These are phyloP conservation scores for Diglossa cyanea DNA, from an alignment of 2,797 vertebrate species.

Conservation along the genomic window DNA sequence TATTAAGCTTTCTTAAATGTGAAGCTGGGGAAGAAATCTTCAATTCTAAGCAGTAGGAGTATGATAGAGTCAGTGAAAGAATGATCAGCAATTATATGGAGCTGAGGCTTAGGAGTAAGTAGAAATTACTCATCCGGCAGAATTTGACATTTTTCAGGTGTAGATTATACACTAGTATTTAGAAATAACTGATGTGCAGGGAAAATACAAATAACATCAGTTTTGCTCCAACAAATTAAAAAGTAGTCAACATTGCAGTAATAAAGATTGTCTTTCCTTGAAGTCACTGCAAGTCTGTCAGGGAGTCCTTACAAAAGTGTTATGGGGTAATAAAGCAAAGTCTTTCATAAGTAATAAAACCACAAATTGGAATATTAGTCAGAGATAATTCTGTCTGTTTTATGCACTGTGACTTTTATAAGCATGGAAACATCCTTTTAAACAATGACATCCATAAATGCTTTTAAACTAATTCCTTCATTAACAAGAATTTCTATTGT, in stretches of 20 bases:
- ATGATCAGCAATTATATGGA: constrained; percentile 68
- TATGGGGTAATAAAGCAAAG: background rate
- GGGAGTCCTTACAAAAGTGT: background rate
- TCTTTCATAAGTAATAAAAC: constrained; percentile 33
- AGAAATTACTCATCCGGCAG: constrained; percentile 73
- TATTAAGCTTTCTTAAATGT: background rate
- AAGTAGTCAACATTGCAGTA: background rate
- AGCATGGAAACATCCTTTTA: constrained; percentile 4
- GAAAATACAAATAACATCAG: background rate
- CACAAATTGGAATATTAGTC: constrained; percentile 18
- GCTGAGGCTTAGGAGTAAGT: constrained; percentile 75
- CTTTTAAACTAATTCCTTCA: background rate
- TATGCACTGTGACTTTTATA: constrained; percentile 32
- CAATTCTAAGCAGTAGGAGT: constrained; percentile 71
- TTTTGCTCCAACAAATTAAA: background rate
- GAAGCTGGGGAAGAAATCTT: constrained; percentile 65
- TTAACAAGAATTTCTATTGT: background rate
- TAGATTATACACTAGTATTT: background rate
- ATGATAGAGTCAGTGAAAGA: constrained; percentile 76
- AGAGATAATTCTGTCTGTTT: background rate
- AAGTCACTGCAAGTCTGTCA: background rate
- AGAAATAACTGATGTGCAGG: background rate
- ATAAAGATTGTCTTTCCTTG: background rate
- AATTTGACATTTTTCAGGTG: constrained; percentile 70
- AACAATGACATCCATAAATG: constrained; percentile 13